Base-by-base conservation (phyloP, 2,888 invertebrate genomes). In the Acanthoscelides obtectus region DNA sequence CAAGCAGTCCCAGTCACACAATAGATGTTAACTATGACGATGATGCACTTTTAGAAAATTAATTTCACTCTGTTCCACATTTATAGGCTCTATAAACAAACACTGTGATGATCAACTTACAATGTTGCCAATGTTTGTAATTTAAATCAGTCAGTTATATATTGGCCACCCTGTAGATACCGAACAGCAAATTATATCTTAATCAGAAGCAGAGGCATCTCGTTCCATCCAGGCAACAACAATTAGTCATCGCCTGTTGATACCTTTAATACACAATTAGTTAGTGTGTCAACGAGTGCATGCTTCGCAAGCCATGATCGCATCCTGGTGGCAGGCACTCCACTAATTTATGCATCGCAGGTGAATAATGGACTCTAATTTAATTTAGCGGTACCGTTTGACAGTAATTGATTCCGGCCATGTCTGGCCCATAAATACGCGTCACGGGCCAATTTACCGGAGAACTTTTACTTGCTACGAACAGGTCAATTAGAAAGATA, bases 381-480 rank as follows among this genome's bases (percentile, higher is more conserved):
- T 68, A 68, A 68, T 68, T 68, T 68, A 68, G 68, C 68, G 68
- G 68, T 68, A 68, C 22, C 68, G 25, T 68, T 68, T 68, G 68
- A 68, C 68, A 68, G 68, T 68, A 68, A 68, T 68, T 68, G 68
- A 68, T 68, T 68, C 68, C 25, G 68, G 25, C 68, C 68, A 68
- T 68, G 68, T 22, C 68, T n/a, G 27, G 21, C 17, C 68, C 68
- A 27, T 68, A 68, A 68, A 68, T 68, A 68, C 22, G 25, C 20
- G 27, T 22, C 68, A 45, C 12, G 45, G 45, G 8, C 5, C 45
- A 1, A 17, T 45, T 12, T 12, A 6, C 45, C 45, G 45, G 45
- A 45, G 68, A 68, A 68, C 68, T 68, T 68, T 68, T 68, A 68
- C 68, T 25, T 25, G 21, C 22, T 22, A 12, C 45, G 27, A 68